Percentiles rank a stretch among this genome's conserved stretches.
These are phyloP conservation scores for Perithous albicinctus DNA, from an alignment of 2,888 invertebrate species.

Conservation along the genomic window DNA sequence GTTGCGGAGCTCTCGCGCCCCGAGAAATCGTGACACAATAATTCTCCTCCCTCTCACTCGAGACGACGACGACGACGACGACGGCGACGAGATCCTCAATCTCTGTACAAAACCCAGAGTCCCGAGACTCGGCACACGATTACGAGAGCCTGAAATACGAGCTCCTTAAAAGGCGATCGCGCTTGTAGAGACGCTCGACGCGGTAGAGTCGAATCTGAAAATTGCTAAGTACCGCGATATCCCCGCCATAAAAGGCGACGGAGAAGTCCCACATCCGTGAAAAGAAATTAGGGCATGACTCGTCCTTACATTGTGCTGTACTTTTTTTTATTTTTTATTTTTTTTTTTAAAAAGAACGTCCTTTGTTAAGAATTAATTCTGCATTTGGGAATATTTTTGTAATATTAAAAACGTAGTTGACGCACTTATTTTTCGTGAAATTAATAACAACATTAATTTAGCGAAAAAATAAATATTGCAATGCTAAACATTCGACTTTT, in stretches of 20 bases:
- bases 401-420: neutral
- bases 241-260: constrained; percentile 57
- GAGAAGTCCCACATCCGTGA: constrained; percentile 4
- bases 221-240: constrained; percentile 28
- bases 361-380: no score
- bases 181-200: constrained; percentile 20
- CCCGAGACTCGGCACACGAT: constrained; percentile 43
- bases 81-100: constrained; percentile 12
- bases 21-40: constrained; percentile 49
- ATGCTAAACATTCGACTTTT: no score
- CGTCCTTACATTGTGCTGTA: neutral
- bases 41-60: constrained; percentile 27
- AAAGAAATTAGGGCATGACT: constrained; percentile 4
- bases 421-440: no score
- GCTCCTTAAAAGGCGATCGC: constrained; percentile 65
- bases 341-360: no score
- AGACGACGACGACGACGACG: constrained; percentile 20
- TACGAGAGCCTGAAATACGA: constrained; percentile 54
- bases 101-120: constrained; percentile 12
- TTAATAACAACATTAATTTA: no score
- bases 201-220: constrained; percentile 49
- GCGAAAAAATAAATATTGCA: no score
- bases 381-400: no score
- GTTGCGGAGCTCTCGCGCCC: constrained; percentile 10
- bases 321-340: neutral